Evolutionary conservation across 2,797 vertebrate genomes (phyloP).

Genomic region (Ctenopoma multispine): DNA sequence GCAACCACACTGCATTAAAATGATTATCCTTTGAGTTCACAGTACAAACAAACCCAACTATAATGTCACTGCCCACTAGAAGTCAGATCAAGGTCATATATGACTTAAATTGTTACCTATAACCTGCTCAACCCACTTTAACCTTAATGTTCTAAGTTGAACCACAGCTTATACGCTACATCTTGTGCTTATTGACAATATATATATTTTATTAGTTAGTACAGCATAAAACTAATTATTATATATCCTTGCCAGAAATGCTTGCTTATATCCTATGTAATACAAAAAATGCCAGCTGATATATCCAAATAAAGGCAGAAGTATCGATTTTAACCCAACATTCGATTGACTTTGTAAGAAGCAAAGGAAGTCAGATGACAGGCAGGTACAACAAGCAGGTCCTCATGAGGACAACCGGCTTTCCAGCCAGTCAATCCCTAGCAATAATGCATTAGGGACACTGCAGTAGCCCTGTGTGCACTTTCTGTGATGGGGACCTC

Average conservation of each 20-base stretch:
- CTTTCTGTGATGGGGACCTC: slow-evolving; percentile 10
- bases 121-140: slow-evolving; percentile 5
- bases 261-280: neutral
- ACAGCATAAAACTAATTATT: neutral
- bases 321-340: neutral
- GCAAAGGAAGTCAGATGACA: neutral
- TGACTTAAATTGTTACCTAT: slow-evolving; percentile 27
- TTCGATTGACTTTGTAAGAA: neutral
- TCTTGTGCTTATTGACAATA: neutral
- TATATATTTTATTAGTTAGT: neutral
- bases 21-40: slow-evolving; percentile 39
- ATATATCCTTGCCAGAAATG: neutral
- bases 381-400: slow-evolving; percentile 8
- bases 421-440: slow-evolving; percentile 17
- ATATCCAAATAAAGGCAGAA: neutral
- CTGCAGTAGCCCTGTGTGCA: slow-evolving; percentile 13
- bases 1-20: slow-evolving; percentile 46
- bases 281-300: neutral
- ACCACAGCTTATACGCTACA: neutral
- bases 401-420: slow-evolving; percentile 20
- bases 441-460: slow-evolving; percentile 25
- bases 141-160: neutral
- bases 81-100: slow-evolving; percentile 25
- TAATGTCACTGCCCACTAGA: slow-evolving; percentile 22
- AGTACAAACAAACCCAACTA: slow-evolving; percentile 23